Base-by-base conservation (phyloP, 1,140 invertebrate species). In the Rhagoletis pomonella region DNA sequence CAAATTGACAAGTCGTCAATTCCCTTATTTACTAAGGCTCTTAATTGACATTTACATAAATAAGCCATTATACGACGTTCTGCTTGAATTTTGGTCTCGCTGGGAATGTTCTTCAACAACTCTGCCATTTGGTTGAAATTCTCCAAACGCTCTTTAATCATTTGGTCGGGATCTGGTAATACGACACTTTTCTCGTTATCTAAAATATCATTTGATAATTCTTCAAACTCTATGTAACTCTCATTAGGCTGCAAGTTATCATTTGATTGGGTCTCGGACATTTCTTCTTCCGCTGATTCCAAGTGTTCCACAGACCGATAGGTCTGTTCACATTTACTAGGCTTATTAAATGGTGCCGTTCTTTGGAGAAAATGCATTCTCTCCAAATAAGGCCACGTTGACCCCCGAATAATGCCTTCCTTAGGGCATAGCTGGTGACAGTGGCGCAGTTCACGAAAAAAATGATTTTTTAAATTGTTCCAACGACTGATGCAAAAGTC, bases 401-500 rank as follows among this genome's bases (percentile, higher is more conserved):
- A 91, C 0, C 90, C 90, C 2, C 87, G 88, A 81, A 87, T 91
- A 81, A 0, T 64, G 39, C 88, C 88, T 42, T 67, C 58, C 62
- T 88, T 89, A 12, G 88, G 87, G 60, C 88, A 89, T 19, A 89
- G 50, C 39, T 89, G 73, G 19, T n/a, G 77, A 64, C 69, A 64
- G 9, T 65, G 69, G 17, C 90, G 90, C 0, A 90, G 88, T 85
- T 92, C 91, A 6, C 91, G 91, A 1, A 90, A 88, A 84, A 90
- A 92, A 44, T 91, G 91, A 6, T 91, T 90, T 64, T 90, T 89
- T 14, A 92, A 67, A 87, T 92, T 92, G n/a, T 91, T 92, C 91
- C 91, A 92, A 39, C 91, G 91, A 90, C 90, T 92, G 19, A 92
- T 4, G 14, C 91, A 92, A 55, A 92, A 92, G 62, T 91, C 88